Evolutionary conservation across 2,797 vertebrate species (phyloP).

Genomic region (Sebastes vulpes): DNA sequence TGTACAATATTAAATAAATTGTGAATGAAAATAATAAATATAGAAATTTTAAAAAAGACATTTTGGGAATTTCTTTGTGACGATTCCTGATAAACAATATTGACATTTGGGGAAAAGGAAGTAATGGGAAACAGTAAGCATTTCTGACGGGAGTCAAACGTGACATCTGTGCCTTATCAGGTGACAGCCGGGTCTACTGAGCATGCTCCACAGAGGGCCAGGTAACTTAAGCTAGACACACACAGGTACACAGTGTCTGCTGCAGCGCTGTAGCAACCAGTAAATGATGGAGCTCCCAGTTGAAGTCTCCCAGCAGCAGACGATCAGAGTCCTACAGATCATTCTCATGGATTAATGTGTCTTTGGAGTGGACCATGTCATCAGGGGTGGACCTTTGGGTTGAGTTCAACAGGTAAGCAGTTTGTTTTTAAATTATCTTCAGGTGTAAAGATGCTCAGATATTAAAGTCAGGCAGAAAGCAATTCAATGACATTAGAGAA

Average conservation of each 20-base stretch:
- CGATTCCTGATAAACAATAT: neutral
- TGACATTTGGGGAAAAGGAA: neutral
- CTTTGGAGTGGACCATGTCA: neutral
- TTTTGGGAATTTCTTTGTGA: neutral
- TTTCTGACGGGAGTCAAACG: neutral
- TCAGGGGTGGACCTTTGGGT: neutral
- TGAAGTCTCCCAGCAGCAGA: neutral
- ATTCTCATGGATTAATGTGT: neutral
- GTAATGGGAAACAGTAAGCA: neutral
- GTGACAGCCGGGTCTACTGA: constrained; percentile 62
- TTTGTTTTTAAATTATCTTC: neutral
- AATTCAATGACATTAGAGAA: neutral
- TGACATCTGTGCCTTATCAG: constrained; percentile 63
- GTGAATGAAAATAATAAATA: neutral
- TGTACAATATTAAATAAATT: rapidly evolving
- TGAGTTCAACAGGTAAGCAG: constrained; percentile 39
- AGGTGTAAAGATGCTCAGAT: neutral
- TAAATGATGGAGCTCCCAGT: neutral
- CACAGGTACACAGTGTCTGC: constrained; percentile 6
- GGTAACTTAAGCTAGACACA: constrained; percentile 61
- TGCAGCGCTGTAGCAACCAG: constrained; percentile 13
- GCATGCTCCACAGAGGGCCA: constrained; percentile 62
- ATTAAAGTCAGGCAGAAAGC: neutral
- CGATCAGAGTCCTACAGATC: neutral
- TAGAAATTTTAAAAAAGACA: neutral